These are phyloP conservation scores for Chiloscyllium plagiosum DNA, from an alignment of 2,113 vertebrate species.

Conservation along the genomic window DNA sequence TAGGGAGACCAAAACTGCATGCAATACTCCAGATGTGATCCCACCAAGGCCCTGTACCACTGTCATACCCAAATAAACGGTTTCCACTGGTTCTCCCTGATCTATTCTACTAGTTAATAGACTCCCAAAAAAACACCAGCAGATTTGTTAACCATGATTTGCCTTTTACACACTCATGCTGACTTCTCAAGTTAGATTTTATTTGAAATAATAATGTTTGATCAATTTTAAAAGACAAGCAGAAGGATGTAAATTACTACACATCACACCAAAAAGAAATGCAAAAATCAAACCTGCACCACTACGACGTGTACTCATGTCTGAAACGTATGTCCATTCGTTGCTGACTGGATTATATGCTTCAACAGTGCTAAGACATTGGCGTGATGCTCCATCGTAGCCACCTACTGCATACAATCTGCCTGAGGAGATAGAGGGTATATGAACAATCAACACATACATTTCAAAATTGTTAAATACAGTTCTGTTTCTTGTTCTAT, in stretches of 20 bases:
- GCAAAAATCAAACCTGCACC: slow-evolving; percentile 72
- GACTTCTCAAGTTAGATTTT: neutral
- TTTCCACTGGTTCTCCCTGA: too few relatives aligned
- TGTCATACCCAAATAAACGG: too few relatives aligned
- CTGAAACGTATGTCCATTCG: slow-evolving; percentile 81
- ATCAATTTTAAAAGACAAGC: neutral
- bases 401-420: slow-evolving; percentile 90
- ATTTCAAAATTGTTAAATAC: neutral
- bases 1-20: too few relatives aligned
- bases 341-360: slow-evolving; percentile 82
- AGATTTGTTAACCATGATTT: too few relatives aligned
- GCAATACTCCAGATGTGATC: too few relatives aligned
- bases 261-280: neutral
- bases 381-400: slow-evolving; percentile 86
- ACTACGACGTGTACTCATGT: slow-evolving; percentile 94
- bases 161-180: too few relatives aligned
- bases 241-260: neutral
- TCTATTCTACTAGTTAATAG: too few relatives aligned
- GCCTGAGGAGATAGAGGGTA: slow-evolving; percentile 56
- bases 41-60: too few relatives aligned
- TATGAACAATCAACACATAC: neutral
- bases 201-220: neutral
- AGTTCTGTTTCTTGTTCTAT: slow-evolving; percentile 41
- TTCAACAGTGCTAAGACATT: slow-evolving; percentile 93
- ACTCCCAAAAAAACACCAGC: too few relatives aligned